Conservation (phyloP, 2,888 invertebrate species). For the Marasmarcha lunaedactyla region DNA sequence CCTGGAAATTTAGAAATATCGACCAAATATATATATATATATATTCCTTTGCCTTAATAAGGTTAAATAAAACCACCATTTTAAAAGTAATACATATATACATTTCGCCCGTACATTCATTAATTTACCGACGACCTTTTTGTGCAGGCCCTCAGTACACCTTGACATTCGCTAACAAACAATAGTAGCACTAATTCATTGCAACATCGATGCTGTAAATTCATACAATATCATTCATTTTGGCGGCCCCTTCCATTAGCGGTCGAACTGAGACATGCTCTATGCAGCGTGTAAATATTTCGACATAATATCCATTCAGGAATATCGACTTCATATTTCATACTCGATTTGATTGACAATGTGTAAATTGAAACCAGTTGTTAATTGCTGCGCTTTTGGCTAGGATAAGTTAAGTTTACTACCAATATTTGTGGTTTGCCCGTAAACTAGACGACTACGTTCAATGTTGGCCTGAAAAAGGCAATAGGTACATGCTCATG, state of each 20-base stretch:
- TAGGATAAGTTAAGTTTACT: constrained; percentile 4
- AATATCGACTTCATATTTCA: too few species aligned
- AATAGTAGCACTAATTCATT: constrained; percentile 26
- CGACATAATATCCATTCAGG: constrained; percentile 17
- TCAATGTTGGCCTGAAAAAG: too few species aligned
- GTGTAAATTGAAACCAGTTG: constrained; percentile 23
- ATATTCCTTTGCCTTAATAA: too few species aligned
- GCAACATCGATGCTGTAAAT: constrained; percentile 18
- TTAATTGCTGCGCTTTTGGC: constrained; percentile 16
- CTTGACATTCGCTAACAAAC: constrained; percentile 28
- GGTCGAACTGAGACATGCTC: not conserved
- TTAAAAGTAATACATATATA: too few species aligned
- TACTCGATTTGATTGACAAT: constrained; percentile 1
- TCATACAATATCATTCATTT: constrained; percentile 13
- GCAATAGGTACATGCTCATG: too few species aligned
- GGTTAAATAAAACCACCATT: too few species aligned
- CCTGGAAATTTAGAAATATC: too few species aligned
- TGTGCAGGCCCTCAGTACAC: not conserved
- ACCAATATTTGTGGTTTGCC: too few species aligned
- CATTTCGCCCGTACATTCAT: too few species aligned
- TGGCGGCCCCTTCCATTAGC: constrained; percentile 45
- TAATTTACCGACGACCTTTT: constrained; percentile 6
- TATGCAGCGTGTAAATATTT: too few species aligned
- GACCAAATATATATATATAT: too few species aligned
- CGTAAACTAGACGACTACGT: too few species aligned